Percentiles rank a stretch among this genome's conserved stretches.
These are phyloP conservation scores for Coccyzus lansbergi DNA, from an alignment of 2,797 vertebrate genomes.

Conservation along the genomic window DNA sequence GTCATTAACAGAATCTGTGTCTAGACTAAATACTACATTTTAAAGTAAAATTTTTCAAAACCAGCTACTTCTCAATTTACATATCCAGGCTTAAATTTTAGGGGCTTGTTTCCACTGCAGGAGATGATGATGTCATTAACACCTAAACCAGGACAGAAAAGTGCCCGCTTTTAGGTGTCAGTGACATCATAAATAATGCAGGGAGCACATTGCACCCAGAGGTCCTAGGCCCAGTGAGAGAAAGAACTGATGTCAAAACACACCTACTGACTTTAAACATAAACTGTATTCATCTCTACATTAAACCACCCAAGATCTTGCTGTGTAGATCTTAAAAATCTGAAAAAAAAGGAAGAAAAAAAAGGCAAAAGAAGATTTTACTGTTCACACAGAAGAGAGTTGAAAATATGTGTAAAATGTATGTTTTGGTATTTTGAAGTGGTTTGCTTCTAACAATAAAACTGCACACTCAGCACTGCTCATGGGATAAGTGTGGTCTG, in stretches of 20 bases:
- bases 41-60: conserved; percentile 3
- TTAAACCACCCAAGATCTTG: background rate
- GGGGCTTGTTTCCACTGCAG: conserved; percentile 25
- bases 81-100: conserved; percentile 8
- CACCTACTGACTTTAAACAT: background rate
- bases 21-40: conserved; percentile 40
- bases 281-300: background rate
- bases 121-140: conserved; percentile 53
- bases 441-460: conserved; percentile 52
- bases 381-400: background rate
- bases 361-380: background rate
- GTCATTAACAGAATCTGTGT: conserved; percentile 26
- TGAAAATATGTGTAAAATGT: background rate
- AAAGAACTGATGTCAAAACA: background rate
- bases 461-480: conserved; percentile 49
- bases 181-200: conserved; percentile 35
- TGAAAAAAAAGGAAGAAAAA: accelerated
- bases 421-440: conserved; percentile 34
- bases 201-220: background rate
- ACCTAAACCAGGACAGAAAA: conserved; percentile 53
- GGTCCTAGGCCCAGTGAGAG: background rate
- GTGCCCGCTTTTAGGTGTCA: conserved; percentile 19
- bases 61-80: conserved; percentile 13
- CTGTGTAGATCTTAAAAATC: background rate
- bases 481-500: conserved; percentile 50